These are phyloP conservation scores for Rhorus exstirpatorius DNA, from an alignment of 2,888 invertebrate genomes.

Conservation along the genomic window DNA sequence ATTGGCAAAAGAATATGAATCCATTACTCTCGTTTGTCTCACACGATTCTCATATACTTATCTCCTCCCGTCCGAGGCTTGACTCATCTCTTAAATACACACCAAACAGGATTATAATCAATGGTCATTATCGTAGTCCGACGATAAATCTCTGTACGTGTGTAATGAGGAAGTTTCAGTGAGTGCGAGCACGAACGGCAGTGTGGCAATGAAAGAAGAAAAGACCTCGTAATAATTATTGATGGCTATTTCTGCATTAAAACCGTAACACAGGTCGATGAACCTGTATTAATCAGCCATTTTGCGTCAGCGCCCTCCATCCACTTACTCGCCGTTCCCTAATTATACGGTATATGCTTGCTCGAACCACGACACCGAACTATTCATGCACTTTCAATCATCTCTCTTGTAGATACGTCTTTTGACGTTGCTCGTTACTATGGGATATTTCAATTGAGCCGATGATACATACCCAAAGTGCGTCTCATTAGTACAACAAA, in stretches of 20 bases:
- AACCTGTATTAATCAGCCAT: conserved; percentile 51
- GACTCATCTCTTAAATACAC: background rate
- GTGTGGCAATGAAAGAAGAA: conserved; percentile 9
- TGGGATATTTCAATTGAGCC: conserved; percentile 4
- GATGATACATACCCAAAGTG: background rate
- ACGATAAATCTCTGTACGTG: conserved; percentile 39
- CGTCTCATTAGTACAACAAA: conserved; percentile 35
- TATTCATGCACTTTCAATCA: conserved; percentile 28
- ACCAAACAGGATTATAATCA: conserved; percentile 25
- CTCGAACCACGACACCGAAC: conserved; percentile 6
- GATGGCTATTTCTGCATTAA: conserved; percentile 50
- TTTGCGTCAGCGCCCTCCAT: conserved; percentile 8
- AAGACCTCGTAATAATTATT: conserved; percentile 62
- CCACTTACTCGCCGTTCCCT: conserved; percentile 39
- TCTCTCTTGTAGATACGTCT: conserved; percentile 7
- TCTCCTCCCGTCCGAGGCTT: background rate
- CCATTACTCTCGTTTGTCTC: background rate
- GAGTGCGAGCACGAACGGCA: conserved; percentile 2
- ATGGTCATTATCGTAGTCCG: conserved; percentile 45
- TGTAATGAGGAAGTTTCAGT: conserved; percentile 38
- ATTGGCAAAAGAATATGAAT: background rate
- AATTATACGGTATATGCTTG: conserved; percentile 26
- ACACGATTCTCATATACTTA: background rate
- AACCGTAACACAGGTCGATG: conserved; percentile 7
- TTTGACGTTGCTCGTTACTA: conserved; percentile 3